Conservation (phyloP, 1,140 invertebrate species). For the Drosophila seguyi region DNA sequence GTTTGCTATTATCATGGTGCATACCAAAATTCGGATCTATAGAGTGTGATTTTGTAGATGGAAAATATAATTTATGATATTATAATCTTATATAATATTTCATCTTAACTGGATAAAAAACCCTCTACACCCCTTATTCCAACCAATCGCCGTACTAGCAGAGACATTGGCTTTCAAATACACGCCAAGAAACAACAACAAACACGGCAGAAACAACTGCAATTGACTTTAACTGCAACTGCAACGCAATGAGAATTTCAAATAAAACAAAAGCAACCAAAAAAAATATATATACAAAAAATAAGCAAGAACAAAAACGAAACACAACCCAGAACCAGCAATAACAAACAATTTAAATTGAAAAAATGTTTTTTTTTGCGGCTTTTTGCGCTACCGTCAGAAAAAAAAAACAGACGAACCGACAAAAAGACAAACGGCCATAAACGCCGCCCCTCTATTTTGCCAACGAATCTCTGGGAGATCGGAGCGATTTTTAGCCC, state of each 20-base stretch:
- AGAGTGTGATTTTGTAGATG: neutral
- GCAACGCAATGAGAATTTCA: slow-evolving; percentile 56
- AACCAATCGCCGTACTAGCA: slow-evolving; percentile 38
- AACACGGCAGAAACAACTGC: slow-evolving; percentile 29
- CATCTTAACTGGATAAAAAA: neutral
- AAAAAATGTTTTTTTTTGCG: slow-evolving; percentile 59
- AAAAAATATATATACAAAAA: neutral
- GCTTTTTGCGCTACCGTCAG: slow-evolving; percentile 46
- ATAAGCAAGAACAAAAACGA: slow-evolving; percentile 9
- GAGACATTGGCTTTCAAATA: slow-evolving; percentile 59
- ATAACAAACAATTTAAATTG: slow-evolving; percentile 72
- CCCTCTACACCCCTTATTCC: slow-evolving; percentile 30
- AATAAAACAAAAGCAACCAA: slow-evolving; percentile 37
- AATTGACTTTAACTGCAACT: slow-evolving; percentile 60
- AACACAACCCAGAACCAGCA: slow-evolving; percentile 52
- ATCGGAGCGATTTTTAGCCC: slow-evolving; percentile 17
- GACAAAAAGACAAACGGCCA: slow-evolving; percentile 46
- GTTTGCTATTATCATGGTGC: neutral
- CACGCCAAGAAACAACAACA: slow-evolving; percentile 35
- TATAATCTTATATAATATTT: neutral
- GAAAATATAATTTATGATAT: neutral
- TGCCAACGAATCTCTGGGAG: slow-evolving; percentile 14
- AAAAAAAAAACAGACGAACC: neutral
- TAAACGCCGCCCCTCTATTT: slow-evolving; percentile 48
- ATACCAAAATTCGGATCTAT: neutral